Evolutionary conservation across 2,113 vertebrate species (phyloP).

Genomic region (Odocoileus hemionus): DNA sequence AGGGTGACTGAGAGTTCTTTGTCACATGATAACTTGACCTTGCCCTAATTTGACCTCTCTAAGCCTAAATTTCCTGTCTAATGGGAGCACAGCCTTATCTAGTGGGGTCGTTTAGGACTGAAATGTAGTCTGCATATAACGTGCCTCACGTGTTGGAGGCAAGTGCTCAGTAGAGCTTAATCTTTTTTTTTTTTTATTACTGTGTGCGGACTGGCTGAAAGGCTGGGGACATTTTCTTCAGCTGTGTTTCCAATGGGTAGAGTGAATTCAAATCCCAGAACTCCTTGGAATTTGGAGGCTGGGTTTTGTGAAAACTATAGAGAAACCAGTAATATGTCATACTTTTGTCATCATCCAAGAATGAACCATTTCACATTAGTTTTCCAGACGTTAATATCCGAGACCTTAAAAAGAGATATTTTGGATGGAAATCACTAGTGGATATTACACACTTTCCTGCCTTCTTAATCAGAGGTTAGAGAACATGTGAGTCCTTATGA

Average conservation of each 20-base stretch:
- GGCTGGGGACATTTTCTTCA: not conserved
- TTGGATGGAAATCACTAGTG: constrained; percentile 40
- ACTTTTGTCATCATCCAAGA: constrained; percentile 58
- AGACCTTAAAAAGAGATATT: constrained; percentile 44
- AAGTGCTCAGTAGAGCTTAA: not conserved
- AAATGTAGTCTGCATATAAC: not conserved
- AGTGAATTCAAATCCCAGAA: constrained; percentile 20
- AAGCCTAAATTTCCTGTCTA: not conserved
- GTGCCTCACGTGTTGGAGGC: not conserved
- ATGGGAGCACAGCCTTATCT: not conserved
- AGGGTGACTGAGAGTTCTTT: not conserved
- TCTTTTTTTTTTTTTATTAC: not conserved
- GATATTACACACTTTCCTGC: constrained; percentile 48
- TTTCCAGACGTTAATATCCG: constrained; percentile 59
- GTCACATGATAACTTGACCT: not conserved
- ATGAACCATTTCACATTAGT: constrained; percentile 33
- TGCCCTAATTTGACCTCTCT: not conserved
- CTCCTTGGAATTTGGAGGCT: constrained; percentile 39
- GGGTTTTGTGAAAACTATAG: constrained; percentile 22
- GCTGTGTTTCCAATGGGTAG: not conserved
- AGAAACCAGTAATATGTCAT: not conserved
- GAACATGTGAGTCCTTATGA: constrained; percentile 59
- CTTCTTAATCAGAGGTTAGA: constrained; percentile 66
- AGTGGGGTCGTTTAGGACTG: not conserved
- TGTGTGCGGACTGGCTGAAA: not conserved